Base-by-base conservation (phyloP, 2,797 vertebrate species). In the Scarus forsteni region DNA sequence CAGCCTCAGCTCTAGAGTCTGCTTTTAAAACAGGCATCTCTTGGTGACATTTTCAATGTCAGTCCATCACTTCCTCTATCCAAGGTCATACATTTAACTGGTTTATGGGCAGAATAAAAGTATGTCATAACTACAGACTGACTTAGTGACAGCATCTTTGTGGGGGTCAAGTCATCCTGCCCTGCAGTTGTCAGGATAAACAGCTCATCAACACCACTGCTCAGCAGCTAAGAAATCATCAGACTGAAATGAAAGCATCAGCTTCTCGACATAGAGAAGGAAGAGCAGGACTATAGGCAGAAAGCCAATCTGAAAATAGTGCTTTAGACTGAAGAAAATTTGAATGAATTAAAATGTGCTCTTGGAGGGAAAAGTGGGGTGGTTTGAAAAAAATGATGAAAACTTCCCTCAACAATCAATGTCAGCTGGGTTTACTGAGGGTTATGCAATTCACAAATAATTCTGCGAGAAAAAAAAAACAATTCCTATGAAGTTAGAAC, bases 81-180 rank as follows among this genome's bases (percentile, higher is more conserved):
- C 4, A 18, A 5, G 8, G 44, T 11, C 19, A 44, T 0, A 46
- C 8, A 6, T 34, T 11, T 5, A 35, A 16, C 10, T 48, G 43
- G 52, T 55, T 52, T 35, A 44, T n/a, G 40, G 50, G 10, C 39
- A 55, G 55, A 40, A 10, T 54, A 8, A 19, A 45, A 36, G 35
- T 40, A 0, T 43, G 46, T 55, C 3, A 65, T 34, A 14, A 45
- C 18, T 40, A 38, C 18, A 49, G 16, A 18, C 13, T 35, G 54
- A 55, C 42, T 11, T 34, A 27, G 16, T 13, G 51, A 60, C 55
- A 52, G 55, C 7, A 50, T 49, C 50, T 36, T 40, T 13, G 38
- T 5, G 49, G 15, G 60, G 55, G 19, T 66, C 45, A 57, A 48
- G 18, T 51, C 1, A 34, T n/a, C 49, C 35, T 77, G 19, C 38